Evolutionary conservation across 2,888 invertebrate species (phyloP), one percentile per base, ranked within the genome.

Genomic region (Drosophila algonquin): DNA sequence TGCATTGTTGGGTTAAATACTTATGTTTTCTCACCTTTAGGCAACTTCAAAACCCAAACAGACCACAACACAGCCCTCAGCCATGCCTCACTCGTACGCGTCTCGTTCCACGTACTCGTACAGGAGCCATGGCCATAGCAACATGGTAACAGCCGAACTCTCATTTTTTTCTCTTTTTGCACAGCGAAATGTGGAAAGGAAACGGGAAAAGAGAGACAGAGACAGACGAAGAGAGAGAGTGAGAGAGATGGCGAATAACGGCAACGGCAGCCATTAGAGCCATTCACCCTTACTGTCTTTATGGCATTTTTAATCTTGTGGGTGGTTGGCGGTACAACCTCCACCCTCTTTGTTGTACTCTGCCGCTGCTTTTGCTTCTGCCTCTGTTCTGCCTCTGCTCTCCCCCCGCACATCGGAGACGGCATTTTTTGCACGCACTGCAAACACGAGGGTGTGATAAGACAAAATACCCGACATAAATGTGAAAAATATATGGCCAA

Each of bases 271-370:
- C 80, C 86, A 82, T 90, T 89, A 87, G 77, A 88, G 75, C 81
- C 90, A 90, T 90, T 90, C 88, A 88, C 90, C 90, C 90, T 87
- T 86, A 89, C 83, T 88, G 90, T 91, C 91, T 91, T 89, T 90
- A 91, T 90, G 87, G 90, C 83, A 88, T 85, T 91, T 91, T 90
- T 91, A 91, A 91, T 91, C 89, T 90, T 78, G 88, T 90, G 89
- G 90, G 89, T 90, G 87, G 90, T 79, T 85, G 81, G 77, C 81
- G 64, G 63, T 59, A 21, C 51, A 67, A 65, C 58, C 32, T n/a
- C 59, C 54, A 16, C 60, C 69, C 58, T 45, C 67, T 40, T 1
- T 2, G 14, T 35, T 35, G 57, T 73, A 27, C 27, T 8, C 27
- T 27, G 27, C 24, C 24, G 4, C 24, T 24, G 4, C 24, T 5